Base-by-base conservation (phyloP, 2,888 invertebrate species). In the Euplagia quadripunctaria region DNA sequence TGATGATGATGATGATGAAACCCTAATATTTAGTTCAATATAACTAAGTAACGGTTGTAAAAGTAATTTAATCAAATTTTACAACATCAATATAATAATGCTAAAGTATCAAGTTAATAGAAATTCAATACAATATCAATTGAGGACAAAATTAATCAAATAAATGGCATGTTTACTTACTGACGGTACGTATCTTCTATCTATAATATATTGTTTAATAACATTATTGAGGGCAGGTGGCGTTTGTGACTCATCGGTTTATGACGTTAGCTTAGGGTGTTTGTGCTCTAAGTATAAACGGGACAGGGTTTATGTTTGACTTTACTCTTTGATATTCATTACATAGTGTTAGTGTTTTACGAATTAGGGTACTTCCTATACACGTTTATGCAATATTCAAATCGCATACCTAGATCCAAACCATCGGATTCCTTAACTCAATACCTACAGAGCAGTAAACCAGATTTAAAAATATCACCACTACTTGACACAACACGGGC, bases 201-300 rank as follows among this genome's bases (percentile, higher is more conserved):
- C 61, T 61, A 61, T 61, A 58, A 79, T 83, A 75, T 79, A 80
- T 82, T 82, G 82, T 85, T 85, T 86, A 85, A 87, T 88, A 86
- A 86, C 80, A 81, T 85, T 86, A 88, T 79, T 79, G 84, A 79
- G 77, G 83, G 87, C 89, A 89, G 89, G 89, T 89, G 89, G 81
- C 74, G 68, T 76, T 78, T 79, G 83, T 88, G 88, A 89, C 74
- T 89, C 89, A 88, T 83, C 84, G 79, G 70, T 83, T 87, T 84
- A 83, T 84, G 79, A 84, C 72, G 75, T 72, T 70, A 78, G 68
- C 67, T 78, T 82, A 84, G 86, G 79, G 80, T 72, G 77, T 70
- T 58, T 73, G 42, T 68, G 71, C 67, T 76, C 68, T 72, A 67
- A 17, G 64, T 55, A 58, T 67, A 67, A 43, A 55, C 16, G 31